These are phyloP conservation scores for Trematomus loennbergii DNA, from an alignment of 2,113 vertebrate genomes.

Conservation along the genomic window DNA sequence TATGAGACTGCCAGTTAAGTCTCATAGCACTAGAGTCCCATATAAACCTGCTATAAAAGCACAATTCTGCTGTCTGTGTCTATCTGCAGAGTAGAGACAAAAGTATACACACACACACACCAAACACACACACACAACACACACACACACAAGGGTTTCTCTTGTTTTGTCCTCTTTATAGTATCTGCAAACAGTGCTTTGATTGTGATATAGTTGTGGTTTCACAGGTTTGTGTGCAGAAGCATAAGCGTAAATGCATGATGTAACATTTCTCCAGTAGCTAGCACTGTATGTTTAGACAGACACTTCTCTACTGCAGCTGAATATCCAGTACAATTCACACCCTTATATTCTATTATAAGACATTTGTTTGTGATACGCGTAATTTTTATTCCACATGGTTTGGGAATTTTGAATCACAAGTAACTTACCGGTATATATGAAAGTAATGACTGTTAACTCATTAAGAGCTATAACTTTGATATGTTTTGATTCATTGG, in stretches of 20 bases:
- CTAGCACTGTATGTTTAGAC: neutral
- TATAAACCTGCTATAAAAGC: conserved; percentile 37
- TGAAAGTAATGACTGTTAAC: no score
- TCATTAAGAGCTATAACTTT: conserved; percentile 9
- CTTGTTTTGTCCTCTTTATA: neutral
- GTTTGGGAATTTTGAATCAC: no score
- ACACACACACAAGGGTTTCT: neutral
- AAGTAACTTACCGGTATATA: no score
- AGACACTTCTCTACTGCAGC: neutral
- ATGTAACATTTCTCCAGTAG: neutral
- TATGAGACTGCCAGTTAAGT: neutral
- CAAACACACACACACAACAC: neutral
- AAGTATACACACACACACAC: neutral
- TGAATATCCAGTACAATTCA: neutral
- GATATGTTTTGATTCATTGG: conserved; percentile 30
- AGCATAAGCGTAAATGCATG: neutral
- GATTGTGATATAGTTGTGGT: neutral
- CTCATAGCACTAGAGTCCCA: conserved; percentile 8
- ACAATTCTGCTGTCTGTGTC: conserved; percentile 23
- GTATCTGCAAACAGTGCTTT: neutral
- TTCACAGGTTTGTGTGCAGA: neutral
- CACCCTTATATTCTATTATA: no score
- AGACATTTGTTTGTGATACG: no score
- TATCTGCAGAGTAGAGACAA: conserved; percentile 20
- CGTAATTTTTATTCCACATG: no score